Conservation (phyloP, 2,797 vertebrate species). For the Melanotaenia parkinsoni region DNA sequence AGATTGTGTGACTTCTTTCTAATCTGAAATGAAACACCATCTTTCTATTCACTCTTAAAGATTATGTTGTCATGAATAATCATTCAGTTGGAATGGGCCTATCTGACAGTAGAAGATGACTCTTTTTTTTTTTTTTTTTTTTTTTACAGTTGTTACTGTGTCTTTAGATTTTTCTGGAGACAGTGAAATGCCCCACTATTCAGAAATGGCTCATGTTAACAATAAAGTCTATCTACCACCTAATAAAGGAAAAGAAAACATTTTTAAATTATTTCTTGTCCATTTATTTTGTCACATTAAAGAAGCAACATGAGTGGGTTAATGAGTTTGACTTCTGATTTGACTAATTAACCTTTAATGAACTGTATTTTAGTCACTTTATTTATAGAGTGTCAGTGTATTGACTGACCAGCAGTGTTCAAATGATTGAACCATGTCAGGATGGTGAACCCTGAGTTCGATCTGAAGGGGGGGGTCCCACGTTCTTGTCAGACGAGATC, state of each 20-base stretch:
- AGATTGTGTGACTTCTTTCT: constrained; percentile 21
- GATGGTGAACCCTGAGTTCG: constrained; percentile 25
- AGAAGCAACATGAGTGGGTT: not conserved
- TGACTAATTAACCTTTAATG: not conserved
- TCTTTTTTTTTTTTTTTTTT: constrained; percentile 25
- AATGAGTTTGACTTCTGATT: constrained; percentile 10
- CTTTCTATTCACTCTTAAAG: constrained; percentile 16
- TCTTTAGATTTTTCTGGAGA: constrained; percentile 42
- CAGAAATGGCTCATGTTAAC: constrained; percentile 47
- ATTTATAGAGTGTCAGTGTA: constrained; percentile 24
- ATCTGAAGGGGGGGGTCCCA: constrained; percentile 12
- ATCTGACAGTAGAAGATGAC: constrained; percentile 22
- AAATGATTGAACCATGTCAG: constrained; percentile 28
- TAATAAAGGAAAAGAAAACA: too few species aligned
- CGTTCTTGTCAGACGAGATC: constrained; percentile 3
- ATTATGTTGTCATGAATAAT: constrained; percentile 15
- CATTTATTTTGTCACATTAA: not conserved
- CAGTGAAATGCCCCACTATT: constrained; percentile 28
- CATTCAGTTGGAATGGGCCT: constrained; percentile 46
- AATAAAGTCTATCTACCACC: constrained; percentile 68
- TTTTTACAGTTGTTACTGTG: constrained; percentile 33
- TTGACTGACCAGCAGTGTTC: constrained; percentile 27
- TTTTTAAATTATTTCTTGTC: not conserved
- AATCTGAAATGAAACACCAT: constrained; percentile 18
- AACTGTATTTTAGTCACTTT: constrained; percentile 10